phyloP scores from a whole-genome alignment of 2,797 vertebrate genomes.

The Threskiornis aethiopicus region DNA sequence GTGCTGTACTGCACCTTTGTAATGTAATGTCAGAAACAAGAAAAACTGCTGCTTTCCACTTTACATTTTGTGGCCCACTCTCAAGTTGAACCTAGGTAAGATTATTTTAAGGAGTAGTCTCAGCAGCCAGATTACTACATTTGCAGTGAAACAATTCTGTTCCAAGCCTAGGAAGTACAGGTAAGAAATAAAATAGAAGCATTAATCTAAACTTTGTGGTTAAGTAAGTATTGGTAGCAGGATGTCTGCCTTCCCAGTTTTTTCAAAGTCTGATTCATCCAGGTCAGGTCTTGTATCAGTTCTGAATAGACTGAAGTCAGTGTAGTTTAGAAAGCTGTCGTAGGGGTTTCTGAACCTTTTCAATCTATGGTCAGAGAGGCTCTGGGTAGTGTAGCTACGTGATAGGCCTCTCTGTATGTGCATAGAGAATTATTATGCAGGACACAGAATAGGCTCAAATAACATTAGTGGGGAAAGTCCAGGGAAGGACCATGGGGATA shows the following conservation, averaged over 20 bases:
- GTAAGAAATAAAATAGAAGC: background rate
- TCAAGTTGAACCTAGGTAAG: background rate
- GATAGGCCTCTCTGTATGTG: background rate
- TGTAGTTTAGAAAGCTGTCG: background rate
- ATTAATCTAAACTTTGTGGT: background rate
- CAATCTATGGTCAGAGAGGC: background rate
- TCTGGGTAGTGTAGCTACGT: background rate
- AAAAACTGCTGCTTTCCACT: background rate
- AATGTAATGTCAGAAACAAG: background rate
- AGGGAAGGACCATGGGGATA: background rate
- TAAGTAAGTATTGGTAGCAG: background rate
- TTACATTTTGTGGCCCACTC: background rate
- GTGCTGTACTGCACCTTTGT: background rate
- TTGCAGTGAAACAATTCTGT: conserved; percentile 24
- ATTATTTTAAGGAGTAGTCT: background rate
- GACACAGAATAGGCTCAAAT: background rate
- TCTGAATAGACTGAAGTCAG: background rate
- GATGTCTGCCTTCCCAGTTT: background rate
- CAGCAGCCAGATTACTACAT: background rate
- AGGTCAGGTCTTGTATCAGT: background rate
- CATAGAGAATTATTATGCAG: background rate
- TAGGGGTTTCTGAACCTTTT: background rate
- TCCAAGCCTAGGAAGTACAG: background rate
- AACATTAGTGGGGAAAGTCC: background rate
- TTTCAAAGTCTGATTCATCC: background rate